These are phyloP conservation scores for Pyrocoelia pectoralis DNA, from an alignment of 2,888 invertebrate genomes.

Conservation along the genomic window DNA sequence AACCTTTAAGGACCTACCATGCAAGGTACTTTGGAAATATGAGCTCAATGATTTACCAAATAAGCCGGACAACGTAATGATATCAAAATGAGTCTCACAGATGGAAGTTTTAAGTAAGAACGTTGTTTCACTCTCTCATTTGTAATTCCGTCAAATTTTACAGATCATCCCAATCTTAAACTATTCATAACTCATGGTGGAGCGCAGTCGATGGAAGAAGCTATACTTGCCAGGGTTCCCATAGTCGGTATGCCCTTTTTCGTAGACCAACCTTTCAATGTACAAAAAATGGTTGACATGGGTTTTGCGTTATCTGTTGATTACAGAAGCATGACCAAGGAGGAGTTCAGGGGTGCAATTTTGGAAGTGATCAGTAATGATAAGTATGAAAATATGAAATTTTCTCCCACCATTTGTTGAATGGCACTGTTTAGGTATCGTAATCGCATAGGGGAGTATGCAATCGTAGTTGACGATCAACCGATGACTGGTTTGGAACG, in stretches of 20 bases:
- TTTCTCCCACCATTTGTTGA: too few relatives aligned
- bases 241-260: background rate
- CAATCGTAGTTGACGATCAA: slow-evolving; percentile 41
- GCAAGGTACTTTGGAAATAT: background rate
- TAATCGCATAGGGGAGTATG: slow-evolving; percentile 31
- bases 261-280: background rate
- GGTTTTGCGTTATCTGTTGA: background rate
- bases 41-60: background rate
- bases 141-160: background rate
- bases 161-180: background rate
- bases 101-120: slow-evolving; percentile 1
- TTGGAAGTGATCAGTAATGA: background rate
- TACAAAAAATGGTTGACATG: background rate
- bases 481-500: slow-evolving; percentile 44
- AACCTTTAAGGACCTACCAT: background rate
- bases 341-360: background rate
- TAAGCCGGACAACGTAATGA: background rate
- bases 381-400: background rate
- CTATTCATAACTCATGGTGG: background rate
- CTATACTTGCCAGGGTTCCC: background rate
- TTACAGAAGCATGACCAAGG: background rate
- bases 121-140: too few relatives aligned
- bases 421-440: slow-evolving; percentile 44
- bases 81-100: background rate
- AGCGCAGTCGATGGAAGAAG: background rate